Base-by-base conservation (phyloP, 2,888 invertebrate genomes). In the Craniophora ligustri region DNA sequence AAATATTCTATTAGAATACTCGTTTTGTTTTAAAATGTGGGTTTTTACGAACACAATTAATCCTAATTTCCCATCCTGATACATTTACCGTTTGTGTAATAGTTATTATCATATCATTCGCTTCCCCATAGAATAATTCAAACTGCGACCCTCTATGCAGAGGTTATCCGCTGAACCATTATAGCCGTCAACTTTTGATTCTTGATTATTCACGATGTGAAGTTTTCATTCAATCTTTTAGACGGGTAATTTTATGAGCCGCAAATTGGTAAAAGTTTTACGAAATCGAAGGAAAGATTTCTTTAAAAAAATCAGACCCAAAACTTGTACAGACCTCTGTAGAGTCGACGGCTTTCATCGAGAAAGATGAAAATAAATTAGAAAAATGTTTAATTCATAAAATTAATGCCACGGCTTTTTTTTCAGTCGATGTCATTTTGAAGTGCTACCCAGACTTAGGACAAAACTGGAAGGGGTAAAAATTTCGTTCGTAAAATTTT, bases 301-400 rank as follows among this genome's bases (percentile, higher is more conserved):
- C 48, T 51, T 46, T n/a, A n/a, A 53, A 60, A 63, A 56, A 72
- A 71, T 58, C 42, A 38, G 11, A 10, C 11, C 32, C 13, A 5
- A 50, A 67, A 60, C 53, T 60, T 73, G 31, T 36, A 28, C 42
- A 31, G 21, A 11, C 19, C 23, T 56, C 55, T 50, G 32, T 53
- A 23, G 34, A 44, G 18, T 7, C n/a, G 31, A 19, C 14, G 48
- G 44, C 44, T 41, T 53, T 42, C 41, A 47, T 31, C 35, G 35
- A 47, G 49, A 59, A 51, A 57, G 58, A 66, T 72, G 58, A 39
- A 66, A 64, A 76, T 69, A 64, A 68, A 75, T 73, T 74, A 71
- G 67, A 65, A 75, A 78, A 78, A 81, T 79, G 77, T 79, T 75
- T 81, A 79, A 82, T 83, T 81, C 78, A 82, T 81, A 71, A 71